Evolutionary conservation across 2,888 invertebrate genomes (phyloP), one percentile per base, ranked within the genome.

Genomic region (Lathronympha strigana): DNA sequence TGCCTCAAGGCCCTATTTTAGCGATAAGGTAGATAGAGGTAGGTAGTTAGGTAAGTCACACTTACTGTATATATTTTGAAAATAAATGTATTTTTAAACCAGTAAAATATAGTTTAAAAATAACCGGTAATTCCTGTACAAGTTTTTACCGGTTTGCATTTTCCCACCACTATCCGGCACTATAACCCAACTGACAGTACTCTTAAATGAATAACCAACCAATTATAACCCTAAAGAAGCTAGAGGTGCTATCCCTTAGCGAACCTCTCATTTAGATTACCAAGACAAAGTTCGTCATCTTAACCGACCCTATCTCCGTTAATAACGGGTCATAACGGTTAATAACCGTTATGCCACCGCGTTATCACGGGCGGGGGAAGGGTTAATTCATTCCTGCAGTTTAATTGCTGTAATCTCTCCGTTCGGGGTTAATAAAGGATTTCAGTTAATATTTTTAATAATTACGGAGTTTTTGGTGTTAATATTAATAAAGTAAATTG

Each of bases 311-410:
- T 64, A 58, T 64, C 64, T 60, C 45, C 51, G 58, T 60, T 64
- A 64, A 64, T 64, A 64, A 64, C 64, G 45, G 58, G 33, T 51
- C 43, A 64, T 64, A 64, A 58, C 63, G 23, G 51, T 57, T 58
- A 58, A 58, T 63, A 63, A 63, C 63, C 57, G 64, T 64, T 64
- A 64, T 64, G 51, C 43, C 63, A 51, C 43, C 51, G 43, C 58
- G 64, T 60, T 64, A 64, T 64, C 58, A 51, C 58, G 51, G 45
- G 50, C 63, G 43, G 51, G 43, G 64, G 51, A 53, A 53, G 58
- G 58, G 64, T 64, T 64, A 64, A 64, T 64, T 64, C 64, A 64
- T 64, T 64, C 36, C 64, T 19, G 58, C 47, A 17, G 53, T 62
- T 54, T 51, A 64, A 64, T 64, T 51, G 64, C 64, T 58, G 57